These are phyloP conservation scores for Rhinophrynus dorsalis DNA, from an alignment of 2,797 vertebrate species.

Conservation along the genomic window DNA sequence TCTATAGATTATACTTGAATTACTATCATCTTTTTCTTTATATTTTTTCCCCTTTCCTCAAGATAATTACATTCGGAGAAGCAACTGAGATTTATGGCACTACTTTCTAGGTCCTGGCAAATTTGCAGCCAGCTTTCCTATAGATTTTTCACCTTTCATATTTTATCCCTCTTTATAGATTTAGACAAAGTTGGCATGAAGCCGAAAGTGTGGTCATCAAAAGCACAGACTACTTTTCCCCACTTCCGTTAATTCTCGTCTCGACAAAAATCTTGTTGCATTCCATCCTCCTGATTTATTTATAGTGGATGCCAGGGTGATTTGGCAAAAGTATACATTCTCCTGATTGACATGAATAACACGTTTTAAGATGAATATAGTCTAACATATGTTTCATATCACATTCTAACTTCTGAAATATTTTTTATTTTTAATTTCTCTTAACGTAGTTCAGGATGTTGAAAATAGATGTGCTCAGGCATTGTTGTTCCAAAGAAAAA, in stretches of 20 bases:
- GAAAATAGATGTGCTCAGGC: no score
- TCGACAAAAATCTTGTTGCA: not conserved
- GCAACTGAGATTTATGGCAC: conserved; percentile 32
- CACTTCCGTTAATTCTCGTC: not conserved
- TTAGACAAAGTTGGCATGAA: not conserved
- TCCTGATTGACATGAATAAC: not conserved
- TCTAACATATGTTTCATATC: not conserved
- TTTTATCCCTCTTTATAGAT: conserved; percentile 10
- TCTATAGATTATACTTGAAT: conserved; percentile 31
- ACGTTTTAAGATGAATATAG: not conserved
- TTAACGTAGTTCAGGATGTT: no score
- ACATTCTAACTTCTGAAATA: no score
- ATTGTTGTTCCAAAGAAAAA: no score
- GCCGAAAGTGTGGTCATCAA: not conserved
- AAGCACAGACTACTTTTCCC: not conserved
- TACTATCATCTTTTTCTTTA: not conserved
- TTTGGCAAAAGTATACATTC: not conserved
- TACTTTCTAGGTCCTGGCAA: conserved; percentile 24
- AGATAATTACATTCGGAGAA: conserved; percentile 22
- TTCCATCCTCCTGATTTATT: conserved; percentile 7
- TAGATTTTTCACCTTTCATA: conserved; percentile 24
- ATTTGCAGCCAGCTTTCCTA: conserved; percentile 1
- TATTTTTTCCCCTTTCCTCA: not conserved
- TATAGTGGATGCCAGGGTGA: not conserved
- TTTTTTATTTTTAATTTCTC: no score